Evolutionary conservation across 2,888 invertebrate genomes (phyloP).

Genomic region (Craniophora ligustri): DNA sequence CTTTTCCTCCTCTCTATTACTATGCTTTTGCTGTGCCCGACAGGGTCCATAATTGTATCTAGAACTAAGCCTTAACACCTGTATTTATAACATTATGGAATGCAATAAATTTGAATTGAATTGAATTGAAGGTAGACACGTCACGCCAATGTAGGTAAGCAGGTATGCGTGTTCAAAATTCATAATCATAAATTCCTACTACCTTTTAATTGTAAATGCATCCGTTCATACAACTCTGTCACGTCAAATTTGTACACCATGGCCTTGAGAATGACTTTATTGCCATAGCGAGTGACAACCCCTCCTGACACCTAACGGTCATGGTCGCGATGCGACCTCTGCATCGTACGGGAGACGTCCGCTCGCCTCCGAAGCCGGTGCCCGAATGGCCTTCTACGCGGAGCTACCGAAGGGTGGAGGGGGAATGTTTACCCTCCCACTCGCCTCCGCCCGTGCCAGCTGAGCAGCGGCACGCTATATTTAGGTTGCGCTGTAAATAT

Average conservation of each 20-base stretch:
- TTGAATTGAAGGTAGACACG: too few relatives aligned
- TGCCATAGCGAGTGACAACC: constrained; percentile 74
- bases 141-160: constrained; percentile 15
- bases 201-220: constrained; percentile 29
- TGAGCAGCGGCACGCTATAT: constrained; percentile 88
- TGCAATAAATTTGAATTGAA: too few relatives aligned
- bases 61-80: too few relatives aligned
- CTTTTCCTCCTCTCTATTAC: too few relatives aligned
- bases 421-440: constrained; percentile 83
- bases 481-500: constrained; percentile 89
- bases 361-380: constrained; percentile 76
- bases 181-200: constrained; percentile 21
- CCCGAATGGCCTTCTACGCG: constrained; percentile 78
- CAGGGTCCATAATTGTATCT: too few relatives aligned
- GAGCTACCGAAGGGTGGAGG: constrained; percentile 61
- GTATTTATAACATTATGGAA: too few relatives aligned
- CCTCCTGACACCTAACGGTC: constrained; percentile 73
- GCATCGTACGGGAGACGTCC: constrained; percentile 72
- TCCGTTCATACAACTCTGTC: constrained; percentile 56
- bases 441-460: constrained; percentile 79
- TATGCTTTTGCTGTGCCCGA: too few relatives aligned
- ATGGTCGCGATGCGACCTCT: constrained; percentile 75
- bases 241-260: constrained; percentile 64
- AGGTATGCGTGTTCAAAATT: constrained; percentile 21
- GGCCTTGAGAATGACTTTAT: constrained; percentile 79